Conservation (phyloP, 2,888 invertebrate species). For the Apamea anceps region DNA sequence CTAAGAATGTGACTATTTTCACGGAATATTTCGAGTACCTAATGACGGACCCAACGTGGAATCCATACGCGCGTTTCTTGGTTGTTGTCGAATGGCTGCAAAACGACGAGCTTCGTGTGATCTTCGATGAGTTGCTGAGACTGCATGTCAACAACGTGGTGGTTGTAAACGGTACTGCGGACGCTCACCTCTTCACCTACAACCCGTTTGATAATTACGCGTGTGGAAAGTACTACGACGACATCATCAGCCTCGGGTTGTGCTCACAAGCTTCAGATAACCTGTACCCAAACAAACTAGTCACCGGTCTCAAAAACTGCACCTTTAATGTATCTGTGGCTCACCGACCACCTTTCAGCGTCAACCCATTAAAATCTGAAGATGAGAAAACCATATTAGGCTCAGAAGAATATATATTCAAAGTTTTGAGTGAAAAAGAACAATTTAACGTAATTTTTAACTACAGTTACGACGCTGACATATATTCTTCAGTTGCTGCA, state of each 20-base stretch:
- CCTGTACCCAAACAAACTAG: constrained; percentile 72
- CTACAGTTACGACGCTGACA: constrained; percentile 39
- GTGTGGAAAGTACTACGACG: constrained; percentile 78
- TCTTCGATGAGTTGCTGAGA: constrained; percentile 74
- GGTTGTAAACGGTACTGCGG: constrained; percentile 69
- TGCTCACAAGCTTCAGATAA: constrained; percentile 66
- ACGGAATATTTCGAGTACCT: constrained; percentile 56
- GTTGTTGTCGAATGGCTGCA: constrained; percentile 68
- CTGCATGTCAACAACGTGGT: constrained; percentile 71
- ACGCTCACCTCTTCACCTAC: constrained; percentile 75
- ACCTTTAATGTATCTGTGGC: constrained; percentile 71
- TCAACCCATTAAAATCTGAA: constrained; percentile 62
- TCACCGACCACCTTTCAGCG: constrained; percentile 75
- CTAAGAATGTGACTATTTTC: constrained; percentile 62
- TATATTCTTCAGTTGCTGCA: constrained; percentile 43
- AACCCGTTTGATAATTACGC: constrained; percentile 79
- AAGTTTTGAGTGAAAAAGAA: constrained; percentile 53
- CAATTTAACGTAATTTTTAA: constrained; percentile 52
- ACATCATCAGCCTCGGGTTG: constrained; percentile 73
- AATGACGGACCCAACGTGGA: constrained; percentile 71
- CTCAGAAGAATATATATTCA: constrained; percentile 58
- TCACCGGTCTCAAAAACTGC: constrained; percentile 75
- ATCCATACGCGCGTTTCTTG: constrained; percentile 73
- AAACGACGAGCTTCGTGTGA: constrained; percentile 53
- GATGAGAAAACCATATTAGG: constrained; percentile 47